A percentile compares a stretch with the other conserved stretches of the same genome.
These are phyloP conservation scores for Amphipyra berbera DNA, from an alignment of 2,888 invertebrate species.

Conservation along the genomic window DNA sequence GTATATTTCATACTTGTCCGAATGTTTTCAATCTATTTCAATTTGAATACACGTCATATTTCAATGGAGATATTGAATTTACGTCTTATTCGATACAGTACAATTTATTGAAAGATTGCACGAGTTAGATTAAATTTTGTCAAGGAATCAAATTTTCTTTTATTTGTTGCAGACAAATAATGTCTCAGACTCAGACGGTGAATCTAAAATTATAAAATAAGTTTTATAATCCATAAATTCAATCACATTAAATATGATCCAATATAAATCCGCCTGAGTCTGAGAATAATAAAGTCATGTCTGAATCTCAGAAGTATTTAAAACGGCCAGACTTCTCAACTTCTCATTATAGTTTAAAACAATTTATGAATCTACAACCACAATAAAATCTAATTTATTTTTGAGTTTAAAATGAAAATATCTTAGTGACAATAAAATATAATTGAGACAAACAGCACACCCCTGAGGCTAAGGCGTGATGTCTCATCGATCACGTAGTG, in stretches of 20 bases:
- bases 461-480: slow-evolving; percentile 53
- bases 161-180: background rate
- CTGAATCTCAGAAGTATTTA: background rate
- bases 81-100: background rate
- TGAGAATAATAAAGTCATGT: background rate
- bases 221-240: background rate
- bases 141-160: background rate
- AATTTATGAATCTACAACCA: background rate
- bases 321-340: background rate
- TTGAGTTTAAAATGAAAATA: slow-evolving; percentile 6
- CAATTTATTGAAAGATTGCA: background rate
- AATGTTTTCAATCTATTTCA: slow-evolving; percentile 7
- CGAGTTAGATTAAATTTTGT: background rate
- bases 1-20: background rate
- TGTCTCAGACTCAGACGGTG: background rate
- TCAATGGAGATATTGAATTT: slow-evolving; percentile 1
- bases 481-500: slow-evolving; percentile 68
- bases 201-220: background rate
- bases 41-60: slow-evolving; percentile 2
- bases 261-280: background rate
- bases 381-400: slow-evolving; percentile 4
- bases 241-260: background rate
- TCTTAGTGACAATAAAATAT: slow-evolving; percentile 42
- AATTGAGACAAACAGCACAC: slow-evolving; percentile 57
- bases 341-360: background rate